A percentile compares a stretch with the other conserved stretches of the same genome.
phyloP scores from a whole-genome alignment of 1,140 invertebrate genomes.

The Zaprionus nigranus region DNA sequence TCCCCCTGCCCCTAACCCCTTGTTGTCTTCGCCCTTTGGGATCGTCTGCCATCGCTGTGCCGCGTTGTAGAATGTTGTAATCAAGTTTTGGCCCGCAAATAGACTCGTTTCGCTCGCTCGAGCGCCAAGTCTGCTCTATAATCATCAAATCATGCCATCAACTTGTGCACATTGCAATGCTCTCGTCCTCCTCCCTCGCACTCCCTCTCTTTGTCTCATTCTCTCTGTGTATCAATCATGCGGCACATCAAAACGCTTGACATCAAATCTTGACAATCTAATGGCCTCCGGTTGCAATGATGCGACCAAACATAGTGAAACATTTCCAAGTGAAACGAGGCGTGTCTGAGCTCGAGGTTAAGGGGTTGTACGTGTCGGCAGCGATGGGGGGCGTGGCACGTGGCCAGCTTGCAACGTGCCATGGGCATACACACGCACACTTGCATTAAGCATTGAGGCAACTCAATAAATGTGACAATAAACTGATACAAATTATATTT shows the following conservation, averaged over 20 bases:
- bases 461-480: neutral
- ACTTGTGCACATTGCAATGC: constrained; percentile 37
- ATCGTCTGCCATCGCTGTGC: constrained; percentile 2
- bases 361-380: neutral
- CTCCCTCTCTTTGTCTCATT: neutral
- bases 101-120: constrained; percentile 68
- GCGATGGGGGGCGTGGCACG: neutral
- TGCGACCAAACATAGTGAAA: constrained; percentile 25
- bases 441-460: neutral
- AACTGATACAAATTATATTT: neutral
- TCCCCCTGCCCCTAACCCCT: no score
- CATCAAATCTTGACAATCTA: constrained; percentile 72
- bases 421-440: neutral
- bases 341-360: neutral
- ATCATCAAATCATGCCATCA: constrained; percentile 75
- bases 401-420: constrained; percentile 3
- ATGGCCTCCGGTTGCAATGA: constrained; percentile 55
- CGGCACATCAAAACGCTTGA: constrained; percentile 68
- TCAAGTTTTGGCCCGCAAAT: constrained; percentile 78
- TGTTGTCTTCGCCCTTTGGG: neutral
- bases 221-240: constrained; percentile 53
- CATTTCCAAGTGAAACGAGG: neutral
- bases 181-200: neutral
- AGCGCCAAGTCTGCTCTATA: constrained; percentile 81
- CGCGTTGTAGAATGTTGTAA: constrained; percentile 43